Evolutionary conservation across 2,113 vertebrate species (phyloP).

Genomic region (Epinephelus moara): DNA sequence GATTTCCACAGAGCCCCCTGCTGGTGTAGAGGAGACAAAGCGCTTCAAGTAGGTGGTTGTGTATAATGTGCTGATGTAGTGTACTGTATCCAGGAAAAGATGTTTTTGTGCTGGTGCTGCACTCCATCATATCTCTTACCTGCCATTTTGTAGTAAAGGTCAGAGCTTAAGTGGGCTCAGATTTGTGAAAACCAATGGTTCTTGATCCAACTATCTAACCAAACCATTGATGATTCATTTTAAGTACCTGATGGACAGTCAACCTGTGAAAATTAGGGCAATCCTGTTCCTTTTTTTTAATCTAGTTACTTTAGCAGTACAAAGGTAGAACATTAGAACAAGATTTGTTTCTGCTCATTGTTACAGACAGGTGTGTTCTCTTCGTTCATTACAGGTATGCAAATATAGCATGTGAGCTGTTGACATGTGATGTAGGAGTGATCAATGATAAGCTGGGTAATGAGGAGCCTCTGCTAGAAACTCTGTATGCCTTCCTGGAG

Average conservation of each 20-base stretch:
- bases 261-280: background rate
- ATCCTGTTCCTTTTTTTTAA: background rate
- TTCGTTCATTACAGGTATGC: conserved; percentile 85
- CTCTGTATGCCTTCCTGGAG: conserved; percentile 92
- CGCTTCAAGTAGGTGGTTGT: conserved; percentile 93
- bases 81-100: conserved; percentile 18
- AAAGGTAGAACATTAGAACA: background rate
- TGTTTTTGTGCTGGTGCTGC: conserved; percentile 32
- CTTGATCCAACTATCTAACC: background rate
- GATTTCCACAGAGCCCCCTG: conserved; percentile 93
- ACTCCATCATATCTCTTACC: background rate
- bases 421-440: conserved; percentile 94
- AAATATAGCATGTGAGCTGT: conserved; percentile 95
- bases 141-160: conserved; percentile 29
- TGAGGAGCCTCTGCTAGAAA: conserved; percentile 91
- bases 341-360: background rate
- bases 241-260: background rate
- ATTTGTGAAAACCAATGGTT: background rate
- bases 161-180: background rate
- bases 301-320: background rate
- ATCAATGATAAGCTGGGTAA: conserved; percentile 96
- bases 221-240: background rate
- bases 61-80: conserved; percentile 48
- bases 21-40: conserved; percentile 94
- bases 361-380: conserved; percentile 22